These are phyloP conservation scores for Pseudocheirus occidentalis DNA, from an alignment of 2,797 vertebrate species.

Conservation along the genomic window DNA sequence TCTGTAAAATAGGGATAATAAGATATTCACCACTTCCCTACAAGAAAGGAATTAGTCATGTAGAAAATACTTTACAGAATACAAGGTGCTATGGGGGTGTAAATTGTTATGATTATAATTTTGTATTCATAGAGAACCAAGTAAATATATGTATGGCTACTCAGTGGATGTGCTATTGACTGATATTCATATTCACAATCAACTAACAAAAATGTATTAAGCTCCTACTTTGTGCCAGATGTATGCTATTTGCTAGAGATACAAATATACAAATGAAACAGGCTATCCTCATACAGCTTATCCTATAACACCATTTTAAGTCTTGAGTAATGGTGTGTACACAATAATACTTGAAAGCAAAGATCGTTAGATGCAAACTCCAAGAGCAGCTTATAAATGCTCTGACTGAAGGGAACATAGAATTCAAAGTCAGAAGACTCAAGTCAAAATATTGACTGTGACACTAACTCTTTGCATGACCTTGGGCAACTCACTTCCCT, in stretches of 20 bases:
- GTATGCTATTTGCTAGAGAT: background rate
- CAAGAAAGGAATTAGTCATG: background rate
- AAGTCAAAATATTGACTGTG: background rate
- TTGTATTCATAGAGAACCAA: background rate
- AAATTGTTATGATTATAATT: background rate
- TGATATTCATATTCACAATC: background rate
- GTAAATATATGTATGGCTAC: background rate
- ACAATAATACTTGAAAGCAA: background rate
- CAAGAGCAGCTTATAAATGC: background rate
- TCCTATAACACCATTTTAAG: background rate
- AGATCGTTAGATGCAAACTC: background rate
- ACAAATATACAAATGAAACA: background rate
- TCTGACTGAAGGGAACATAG: background rate
- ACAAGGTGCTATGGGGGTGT: background rate
- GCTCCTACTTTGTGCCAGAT: background rate
- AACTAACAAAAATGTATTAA: background rate
- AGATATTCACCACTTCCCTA: background rate
- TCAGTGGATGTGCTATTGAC: background rate
- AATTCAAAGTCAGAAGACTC: background rate
- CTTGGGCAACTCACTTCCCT: background rate
- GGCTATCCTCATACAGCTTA: background rate
- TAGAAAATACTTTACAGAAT: background rate
- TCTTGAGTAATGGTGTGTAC: background rate
- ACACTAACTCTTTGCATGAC: background rate
- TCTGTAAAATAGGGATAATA: background rate